Percentiles rank a stretch among this genome's conserved stretches.
Conservation (phyloP, 2,888 invertebrate species). For the Hofmannophila pseudospretella region DNA sequence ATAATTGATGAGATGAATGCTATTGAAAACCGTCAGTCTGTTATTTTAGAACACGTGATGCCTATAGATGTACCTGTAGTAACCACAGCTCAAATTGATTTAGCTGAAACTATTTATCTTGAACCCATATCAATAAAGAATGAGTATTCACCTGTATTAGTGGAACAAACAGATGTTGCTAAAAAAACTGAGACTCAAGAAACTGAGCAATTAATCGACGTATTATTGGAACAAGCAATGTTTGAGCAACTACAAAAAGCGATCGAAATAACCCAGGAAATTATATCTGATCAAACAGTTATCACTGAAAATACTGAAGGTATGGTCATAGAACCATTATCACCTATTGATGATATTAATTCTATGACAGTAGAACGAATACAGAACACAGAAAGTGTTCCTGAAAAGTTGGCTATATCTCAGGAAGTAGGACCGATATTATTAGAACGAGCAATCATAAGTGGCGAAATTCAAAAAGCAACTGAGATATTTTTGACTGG, state of each 20-base stretch:
- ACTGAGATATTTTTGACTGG: not conserved
- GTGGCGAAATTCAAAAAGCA: not conserved
- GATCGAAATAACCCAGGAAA: not conserved
- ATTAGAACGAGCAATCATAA: not conserved
- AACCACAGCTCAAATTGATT: too few species aligned
- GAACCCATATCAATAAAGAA: too few species aligned
- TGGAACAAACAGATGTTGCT: too few species aligned
- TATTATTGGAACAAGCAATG: too few species aligned
- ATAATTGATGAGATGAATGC: not conserved
- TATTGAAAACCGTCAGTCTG: not conserved
- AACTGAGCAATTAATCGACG: too few species aligned
- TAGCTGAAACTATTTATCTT: too few species aligned
- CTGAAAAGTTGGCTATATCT: not conserved
- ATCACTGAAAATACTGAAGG: not conserved
- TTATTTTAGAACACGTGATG: too few species aligned
- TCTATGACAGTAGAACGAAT: not conserved
- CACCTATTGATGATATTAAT: not conserved
- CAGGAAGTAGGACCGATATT: not conserved
- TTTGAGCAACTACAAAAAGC: too few species aligned
- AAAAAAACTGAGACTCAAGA: too few species aligned
- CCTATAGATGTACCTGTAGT: too few species aligned
- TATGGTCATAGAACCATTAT: not conserved
- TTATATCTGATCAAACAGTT: not conserved
- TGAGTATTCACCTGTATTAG: too few species aligned
- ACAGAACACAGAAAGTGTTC: not conserved